Percentiles rank a stretch among this genome's conserved stretches.
Conservation (phyloP, 2,888 invertebrate genomes). For the Sympetrum striolatum region DNA sequence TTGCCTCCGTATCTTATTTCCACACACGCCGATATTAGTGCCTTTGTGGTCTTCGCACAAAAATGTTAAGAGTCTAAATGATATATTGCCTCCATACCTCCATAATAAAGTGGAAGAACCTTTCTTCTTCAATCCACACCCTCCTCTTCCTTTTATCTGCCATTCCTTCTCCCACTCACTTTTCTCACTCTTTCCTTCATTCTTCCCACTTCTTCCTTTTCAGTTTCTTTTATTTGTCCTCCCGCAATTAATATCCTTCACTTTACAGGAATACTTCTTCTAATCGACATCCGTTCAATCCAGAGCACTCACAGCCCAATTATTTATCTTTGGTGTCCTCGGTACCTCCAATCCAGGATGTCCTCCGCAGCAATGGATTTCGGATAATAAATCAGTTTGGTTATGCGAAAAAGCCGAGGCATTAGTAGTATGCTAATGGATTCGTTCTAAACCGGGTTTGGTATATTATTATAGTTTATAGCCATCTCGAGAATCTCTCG, state of each 20-base stretch:
- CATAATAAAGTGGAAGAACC: neutral
- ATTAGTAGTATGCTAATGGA: too few species aligned
- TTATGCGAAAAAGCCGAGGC: too few species aligned
- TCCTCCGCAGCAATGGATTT: too few species aligned
- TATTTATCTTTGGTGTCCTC: neutral
- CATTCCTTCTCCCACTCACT: neutral
- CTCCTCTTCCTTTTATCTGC: neutral
- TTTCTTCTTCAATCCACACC: neutral
- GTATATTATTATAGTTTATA: too few species aligned
- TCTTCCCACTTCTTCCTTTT: neutral
- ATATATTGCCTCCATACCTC: neutral
- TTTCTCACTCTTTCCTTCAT: neutral
- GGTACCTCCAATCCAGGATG: too few species aligned
- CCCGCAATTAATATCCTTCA: neutral
- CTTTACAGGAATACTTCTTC: neutral
- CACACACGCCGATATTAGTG: neutral
- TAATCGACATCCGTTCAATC: neutral
- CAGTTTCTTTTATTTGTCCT: neutral
- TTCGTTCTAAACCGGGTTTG: too few species aligned
- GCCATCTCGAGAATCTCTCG: too few species aligned
- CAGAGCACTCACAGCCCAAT: neutral
- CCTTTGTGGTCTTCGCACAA: neutral
- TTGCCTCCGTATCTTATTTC: neutral
- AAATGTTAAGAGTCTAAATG: neutral
- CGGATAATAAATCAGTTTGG: too few species aligned